Base-by-base conservation (phyloP, 2,888 invertebrate species). In the Tridacna gigas region DNA sequence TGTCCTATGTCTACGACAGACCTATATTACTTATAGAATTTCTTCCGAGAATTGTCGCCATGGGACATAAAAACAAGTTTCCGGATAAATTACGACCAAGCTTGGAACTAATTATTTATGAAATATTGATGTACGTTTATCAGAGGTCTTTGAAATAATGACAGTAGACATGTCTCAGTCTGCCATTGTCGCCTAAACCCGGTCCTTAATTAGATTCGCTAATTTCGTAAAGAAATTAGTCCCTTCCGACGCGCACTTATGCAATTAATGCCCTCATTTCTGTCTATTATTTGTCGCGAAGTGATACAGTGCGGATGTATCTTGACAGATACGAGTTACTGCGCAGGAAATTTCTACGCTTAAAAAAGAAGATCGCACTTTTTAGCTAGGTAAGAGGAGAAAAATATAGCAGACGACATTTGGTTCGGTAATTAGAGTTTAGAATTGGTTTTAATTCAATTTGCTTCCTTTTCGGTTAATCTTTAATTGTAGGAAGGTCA, bases 401-500 rank as follows among this genome's bases (percentile, higher is more conserved):
- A 71, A 71, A 71, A 71, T 71, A 71, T 37, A 51, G 71, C 71
- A 71, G 71, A 71, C 71, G 71, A 71, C 71, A 86, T 83, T 83
- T 77, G 74, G 77, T 81, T 81, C 79, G 47, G 83, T 86, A 86
- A 83, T 86, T 86, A 83, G 80, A 80, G 77, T 76, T 76, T 51
- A 47, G 67, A 82, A 82, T 76, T 82, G 80, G 69, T 69, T 80
- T 78, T 79, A 82, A 84, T 86, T 83, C 47, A 82, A 84, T 86
- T 82, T 67, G 48, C 67, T 83, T 86, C 86, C 83, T 79, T 82
- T 84, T 83, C 82, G 80, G 86, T 86, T 80, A 82, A 84, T 75
- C 74, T 79, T 86, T 86, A 86, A 86, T 86, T 87, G 87, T 67
- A 76, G 69, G 26, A 56, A 77, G 87, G 87, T 84, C 87, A 87